These are phyloP conservation scores for Meloidogyne chitwoodi DNA, from an alignment of 1,140 invertebrate species.

Conservation along the genomic window DNA sequence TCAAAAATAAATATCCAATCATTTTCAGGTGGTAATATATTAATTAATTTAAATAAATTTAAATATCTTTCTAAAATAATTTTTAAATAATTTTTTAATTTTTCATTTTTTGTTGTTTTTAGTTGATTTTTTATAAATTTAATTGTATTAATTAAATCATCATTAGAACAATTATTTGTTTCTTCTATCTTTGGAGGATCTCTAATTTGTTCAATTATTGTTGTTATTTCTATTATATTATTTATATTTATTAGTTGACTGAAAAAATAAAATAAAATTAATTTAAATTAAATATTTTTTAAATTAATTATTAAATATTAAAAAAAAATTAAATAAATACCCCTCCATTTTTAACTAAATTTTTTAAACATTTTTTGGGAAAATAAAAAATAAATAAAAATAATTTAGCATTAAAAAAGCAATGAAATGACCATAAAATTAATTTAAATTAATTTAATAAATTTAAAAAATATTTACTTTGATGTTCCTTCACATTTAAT, in stretches of 20 bases:
- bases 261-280: background rate
- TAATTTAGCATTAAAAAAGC: too few relatives aligned
- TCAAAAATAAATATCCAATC: slow-evolving; percentile 1
- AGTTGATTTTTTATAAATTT: background rate
- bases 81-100: background rate
- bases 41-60: background rate
- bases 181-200: too few relatives aligned
- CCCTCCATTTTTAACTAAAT: too few relatives aligned
- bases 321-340: too few relatives aligned
- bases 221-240: background rate
- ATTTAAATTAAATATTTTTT: background rate
- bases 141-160: background rate
- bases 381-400: too few relatives aligned
- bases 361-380: too few relatives aligned
- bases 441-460: too few relatives aligned
- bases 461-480: background rate
- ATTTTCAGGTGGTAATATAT: too few relatives aligned
- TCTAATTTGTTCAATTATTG: background rate
- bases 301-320: too few relatives aligned
- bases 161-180: too few relatives aligned
- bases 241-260: background rate
- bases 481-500: background rate
- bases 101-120: too few relatives aligned
- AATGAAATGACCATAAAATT: too few relatives aligned
- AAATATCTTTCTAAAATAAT: background rate